phyloP scores from a whole-genome alignment of 2,888 invertebrate genomes.

The Melanchra persicariae region DNA sequence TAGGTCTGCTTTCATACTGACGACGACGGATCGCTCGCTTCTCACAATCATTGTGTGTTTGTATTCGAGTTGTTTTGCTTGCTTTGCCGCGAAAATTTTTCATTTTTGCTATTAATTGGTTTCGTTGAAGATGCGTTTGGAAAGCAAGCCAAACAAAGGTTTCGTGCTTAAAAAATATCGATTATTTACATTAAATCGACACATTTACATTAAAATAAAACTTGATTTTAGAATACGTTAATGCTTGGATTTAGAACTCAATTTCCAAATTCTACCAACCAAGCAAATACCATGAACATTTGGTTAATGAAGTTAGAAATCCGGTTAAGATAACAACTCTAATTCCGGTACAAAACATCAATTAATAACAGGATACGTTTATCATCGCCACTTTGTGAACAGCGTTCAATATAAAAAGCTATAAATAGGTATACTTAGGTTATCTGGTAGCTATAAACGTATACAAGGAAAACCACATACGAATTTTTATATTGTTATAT shows the following conservation, averaged over 20 bases:
- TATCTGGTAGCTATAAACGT: background rate
- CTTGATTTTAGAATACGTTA: background rate
- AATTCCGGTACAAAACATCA: background rate
- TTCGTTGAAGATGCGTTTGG: constrained; percentile 47
- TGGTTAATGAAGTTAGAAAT: background rate
- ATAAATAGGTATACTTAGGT: background rate
- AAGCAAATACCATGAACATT: background rate
- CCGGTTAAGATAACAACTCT: constrained; percentile 24
- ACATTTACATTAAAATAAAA: constrained; percentile 23
- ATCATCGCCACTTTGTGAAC: constrained; percentile 15
- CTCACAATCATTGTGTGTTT: constrained; percentile 88
- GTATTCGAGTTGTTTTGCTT: constrained; percentile 89
- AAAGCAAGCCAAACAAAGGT: constrained; percentile 63
- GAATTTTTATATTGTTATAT: background rate
- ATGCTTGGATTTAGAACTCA: background rate
- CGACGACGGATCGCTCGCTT: constrained; percentile 84
- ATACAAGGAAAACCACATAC: constrained; percentile 9
- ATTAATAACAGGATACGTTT: constrained; percentile 36
- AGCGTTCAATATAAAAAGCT: background rate
- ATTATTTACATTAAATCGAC: constrained; percentile 6
- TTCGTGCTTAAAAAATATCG: constrained; percentile 26
- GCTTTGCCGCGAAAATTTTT: constrained; percentile 82
- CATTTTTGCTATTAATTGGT: constrained; percentile 60
- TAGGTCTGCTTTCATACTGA: constrained; percentile 87
- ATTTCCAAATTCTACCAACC: background rate